Base-by-base conservation (phyloP, 2,888 invertebrate species). In the Nomada ferruginata region DNA sequence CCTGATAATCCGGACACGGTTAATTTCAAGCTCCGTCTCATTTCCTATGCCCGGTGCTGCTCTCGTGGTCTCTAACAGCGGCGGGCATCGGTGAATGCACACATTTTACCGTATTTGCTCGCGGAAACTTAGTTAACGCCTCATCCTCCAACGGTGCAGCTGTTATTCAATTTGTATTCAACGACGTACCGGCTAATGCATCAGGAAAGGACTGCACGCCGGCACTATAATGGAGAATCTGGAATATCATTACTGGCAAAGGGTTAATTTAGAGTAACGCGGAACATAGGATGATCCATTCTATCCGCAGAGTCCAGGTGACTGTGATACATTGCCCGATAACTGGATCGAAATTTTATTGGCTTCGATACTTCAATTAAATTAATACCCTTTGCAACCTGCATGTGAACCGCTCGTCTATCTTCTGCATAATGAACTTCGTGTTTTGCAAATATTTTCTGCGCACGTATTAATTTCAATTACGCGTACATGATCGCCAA, bases 151-250 rank as follows among this genome's bases (percentile, higher is more conserved):
- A 55, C 57, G 66, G 42, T 47, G 42, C 18, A 55, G 59, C 72
- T 75, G 72, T 84, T 87, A 87, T 87, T 87, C 81, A 85, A 87
- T 87, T 87, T 86, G 71, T 61, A 87, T 87, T 82, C 81, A 71
- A 76, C 84, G 72, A 75, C 80, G 75, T 77, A 63, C 57, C 57
- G 60, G 79, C 53, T 87, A 83, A 87, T 77, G 82, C 76, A 60
- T 77, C 76, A 79, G 84, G 79, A 82, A 80, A 82, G 72, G 77
- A 76, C 59, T 63, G 71, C 73, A 59, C 11, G 77, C 57, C 53
- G 63, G 60, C 72, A 59, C 53, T 64, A 84, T 82, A 85, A 82
- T 66, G 66, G 72, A 69, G 75, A 71, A 84, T 74, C 66, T 53
- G 63, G 76, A 78, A 85, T 86, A 82, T 84, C 77, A 71, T 86